phyloP scores from a whole-genome alignment of 2,888 invertebrate genomes.

The Thalpophila matura region DNA sequence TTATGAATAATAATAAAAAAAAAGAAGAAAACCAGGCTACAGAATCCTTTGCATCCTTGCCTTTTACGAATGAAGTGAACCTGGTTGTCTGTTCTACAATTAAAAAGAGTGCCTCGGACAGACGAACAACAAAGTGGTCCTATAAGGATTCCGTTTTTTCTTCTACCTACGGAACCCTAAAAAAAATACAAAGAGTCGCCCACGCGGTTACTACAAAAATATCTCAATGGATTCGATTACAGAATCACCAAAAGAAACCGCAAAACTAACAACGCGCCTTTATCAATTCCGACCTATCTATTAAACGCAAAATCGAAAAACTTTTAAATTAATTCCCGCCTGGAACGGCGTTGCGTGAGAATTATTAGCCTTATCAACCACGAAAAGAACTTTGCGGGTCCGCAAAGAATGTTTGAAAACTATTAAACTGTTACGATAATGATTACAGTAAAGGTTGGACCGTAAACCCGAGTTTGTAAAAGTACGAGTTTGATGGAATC shows the following conservation, averaged over 20 bases:
- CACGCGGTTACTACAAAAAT: not conserved
- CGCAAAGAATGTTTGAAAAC: conserved; percentile 56
- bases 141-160: too few species aligned
- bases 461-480: conserved; percentile 47
- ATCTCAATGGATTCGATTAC: not conserved
- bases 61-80: too few species aligned
- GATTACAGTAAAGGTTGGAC: conserved; percentile 44
- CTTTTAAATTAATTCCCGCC: conserved; percentile 71
- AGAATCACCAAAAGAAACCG: not conserved
- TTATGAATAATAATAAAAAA: not conserved
- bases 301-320: conserved; percentile 71
- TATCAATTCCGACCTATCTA: conserved; percentile 28
- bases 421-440: conserved; percentile 59
- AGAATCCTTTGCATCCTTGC: too few species aligned
- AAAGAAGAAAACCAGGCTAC: too few species aligned
- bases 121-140: too few species aligned
- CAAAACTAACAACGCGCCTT: conserved; percentile 7
- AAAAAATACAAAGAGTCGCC: too few species aligned
- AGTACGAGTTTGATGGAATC: conserved; percentile 27
- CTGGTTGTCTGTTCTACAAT: too few species aligned
- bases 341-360: conserved; percentile 64
- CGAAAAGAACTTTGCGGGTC: conserved; percentile 57
- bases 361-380: conserved; percentile 67
- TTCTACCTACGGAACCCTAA: too few species aligned
- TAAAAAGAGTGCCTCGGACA: too few species aligned